Percentiles rank a stretch among this genome's conserved stretches.
Conservation (phyloP, 1,140 invertebrate species). For the Lepidurus couesii region DNA sequence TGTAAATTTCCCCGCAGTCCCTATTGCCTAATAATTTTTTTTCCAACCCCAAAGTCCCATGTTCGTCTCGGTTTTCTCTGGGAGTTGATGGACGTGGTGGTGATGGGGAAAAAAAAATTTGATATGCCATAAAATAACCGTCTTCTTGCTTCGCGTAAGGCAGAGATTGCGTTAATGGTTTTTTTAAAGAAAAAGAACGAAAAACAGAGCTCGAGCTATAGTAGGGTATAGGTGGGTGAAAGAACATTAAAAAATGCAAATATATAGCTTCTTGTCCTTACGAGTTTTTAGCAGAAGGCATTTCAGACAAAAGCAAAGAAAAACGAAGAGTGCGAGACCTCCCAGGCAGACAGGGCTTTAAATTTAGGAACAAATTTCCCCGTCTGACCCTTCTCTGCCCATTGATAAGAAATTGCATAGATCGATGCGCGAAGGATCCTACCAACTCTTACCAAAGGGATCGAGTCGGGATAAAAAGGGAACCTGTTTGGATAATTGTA, state of each 20-base stretch:
- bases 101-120: background rate
- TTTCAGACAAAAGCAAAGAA: conserved; percentile 8
- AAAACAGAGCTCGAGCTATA: background rate
- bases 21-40: background rate
- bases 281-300: conserved; percentile 3
- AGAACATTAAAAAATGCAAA: conserved; percentile 7
- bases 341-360: conserved; percentile 11
- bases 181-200: background rate
- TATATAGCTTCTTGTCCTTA: background rate
- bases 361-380: conserved; percentile 10
- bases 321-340: conserved; percentile 12
- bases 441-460: background rate
- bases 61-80: background rate
- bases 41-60: background rate
- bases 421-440: background rate
- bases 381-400: conserved; percentile 1
- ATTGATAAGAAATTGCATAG: conserved; percentile 1
- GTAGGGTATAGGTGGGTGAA: background rate
- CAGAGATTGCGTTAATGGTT: conserved; percentile 14
- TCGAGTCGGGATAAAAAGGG: background rate
- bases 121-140: conserved; percentile 15
- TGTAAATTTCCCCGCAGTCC: background rate
- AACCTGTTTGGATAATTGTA: conserved; percentile 22
- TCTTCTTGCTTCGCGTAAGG: background rate
- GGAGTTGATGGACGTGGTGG: background rate